Conservation (phyloP, 2,113 vertebrate genomes). For the Aviceda subcristata region DNA sequence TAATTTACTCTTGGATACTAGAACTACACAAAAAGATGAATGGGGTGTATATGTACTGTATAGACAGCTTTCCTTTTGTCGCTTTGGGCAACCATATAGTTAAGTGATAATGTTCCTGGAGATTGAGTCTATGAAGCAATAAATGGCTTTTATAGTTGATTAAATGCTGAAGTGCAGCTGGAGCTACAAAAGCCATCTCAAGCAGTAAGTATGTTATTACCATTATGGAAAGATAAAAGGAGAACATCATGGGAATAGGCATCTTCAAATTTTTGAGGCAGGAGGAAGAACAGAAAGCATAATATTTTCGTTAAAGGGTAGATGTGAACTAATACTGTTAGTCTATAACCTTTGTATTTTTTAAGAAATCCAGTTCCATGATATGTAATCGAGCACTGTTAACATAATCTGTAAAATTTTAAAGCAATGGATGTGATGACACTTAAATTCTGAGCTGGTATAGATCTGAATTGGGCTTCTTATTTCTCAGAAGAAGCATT, state of each 20-base stretch:
- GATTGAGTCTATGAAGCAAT: constrained; percentile 33
- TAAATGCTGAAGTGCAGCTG: constrained; percentile 45
- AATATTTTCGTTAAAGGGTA: background rate
- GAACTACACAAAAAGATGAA: constrained; percentile 13
- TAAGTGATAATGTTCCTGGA: constrained; percentile 47
- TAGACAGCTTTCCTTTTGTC: constrained; percentile 33
- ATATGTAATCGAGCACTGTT: background rate
- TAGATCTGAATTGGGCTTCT: background rate
- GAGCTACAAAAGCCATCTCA: constrained; percentile 47
- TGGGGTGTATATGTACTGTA: background rate
- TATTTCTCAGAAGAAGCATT: background rate
- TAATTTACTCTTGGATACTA: constrained; percentile 26
- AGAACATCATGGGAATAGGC: background rate
- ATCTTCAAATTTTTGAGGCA: background rate
- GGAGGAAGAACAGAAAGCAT: background rate
- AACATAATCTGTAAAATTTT: background rate
- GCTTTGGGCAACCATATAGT: constrained; percentile 46
- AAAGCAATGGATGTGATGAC: background rate
- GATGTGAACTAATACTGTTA: background rate
- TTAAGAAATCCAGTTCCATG: background rate
- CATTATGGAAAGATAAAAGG: background rate
- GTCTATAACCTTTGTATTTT: background rate
- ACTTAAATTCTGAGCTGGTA: background rate
- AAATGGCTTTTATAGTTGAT: constrained; percentile 36
- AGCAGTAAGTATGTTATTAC: constrained; percentile 24